Conservation (phyloP, 1,140 invertebrate species). For the Globodera rostochiensis region DNA sequence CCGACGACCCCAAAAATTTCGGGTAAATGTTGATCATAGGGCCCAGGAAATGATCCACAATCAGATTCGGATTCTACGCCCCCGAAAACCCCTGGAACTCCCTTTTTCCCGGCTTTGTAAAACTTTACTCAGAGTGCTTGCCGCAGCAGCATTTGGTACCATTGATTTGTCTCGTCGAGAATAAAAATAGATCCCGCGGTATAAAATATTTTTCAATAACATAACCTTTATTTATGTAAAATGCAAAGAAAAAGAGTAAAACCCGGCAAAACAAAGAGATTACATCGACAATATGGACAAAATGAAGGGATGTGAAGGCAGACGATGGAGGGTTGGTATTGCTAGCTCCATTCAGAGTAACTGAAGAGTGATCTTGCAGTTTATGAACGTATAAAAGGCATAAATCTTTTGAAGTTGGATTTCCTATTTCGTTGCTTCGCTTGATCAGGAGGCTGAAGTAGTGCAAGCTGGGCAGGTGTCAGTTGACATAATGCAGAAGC, state of each 20-base stretch:
- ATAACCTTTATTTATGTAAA: neutral
- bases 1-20: too few species aligned
- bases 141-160: too few species aligned
- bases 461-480: constrained; percentile 56
- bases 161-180: too few species aligned
- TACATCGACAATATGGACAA: constrained; percentile 1
- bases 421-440: constrained; percentile 38
- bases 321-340: neutral
- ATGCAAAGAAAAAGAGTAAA: neutral
- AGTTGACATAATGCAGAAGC: constrained; percentile 60
- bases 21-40: too few species aligned
- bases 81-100: too few species aligned
- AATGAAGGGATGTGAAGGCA: neutral
- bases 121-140: too few species aligned
- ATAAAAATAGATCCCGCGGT: too few species aligned
- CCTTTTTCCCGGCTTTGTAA: too few species aligned
- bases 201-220: too few species aligned
- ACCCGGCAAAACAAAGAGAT: neutral
- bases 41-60: too few species aligned
- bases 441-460: constrained; percentile 52
- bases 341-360: neutral
- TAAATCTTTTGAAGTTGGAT: constrained; percentile 43
- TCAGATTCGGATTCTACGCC: too few species aligned
- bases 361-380: neutral
- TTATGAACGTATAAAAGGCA: constrained; percentile 37